Conservation (phyloP, 2,888 invertebrate genomes). For the Drosophila neutralis region DNA sequence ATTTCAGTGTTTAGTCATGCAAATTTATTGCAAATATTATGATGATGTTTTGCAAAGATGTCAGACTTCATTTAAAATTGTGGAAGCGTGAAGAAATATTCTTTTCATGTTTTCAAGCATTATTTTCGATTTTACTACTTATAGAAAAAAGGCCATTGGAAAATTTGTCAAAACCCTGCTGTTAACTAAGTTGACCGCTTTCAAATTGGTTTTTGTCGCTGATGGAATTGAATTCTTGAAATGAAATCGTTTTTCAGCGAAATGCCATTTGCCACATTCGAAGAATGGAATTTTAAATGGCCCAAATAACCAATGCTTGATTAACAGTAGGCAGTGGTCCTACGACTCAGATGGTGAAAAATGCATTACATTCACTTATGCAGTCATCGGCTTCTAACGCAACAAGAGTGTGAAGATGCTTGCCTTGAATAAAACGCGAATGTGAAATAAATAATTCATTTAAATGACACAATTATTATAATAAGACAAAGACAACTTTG, state of each 20-base stretch:
- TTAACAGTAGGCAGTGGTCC: neutral
- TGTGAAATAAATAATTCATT: neutral
- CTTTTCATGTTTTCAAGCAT: neutral
- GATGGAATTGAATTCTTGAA: neutral
- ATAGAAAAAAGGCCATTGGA: neutral
- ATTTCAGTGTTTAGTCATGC: neutral
- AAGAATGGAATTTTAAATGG: constrained; percentile 9
- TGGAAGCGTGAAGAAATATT: neutral
- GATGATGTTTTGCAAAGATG: neutral
- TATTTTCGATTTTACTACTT: neutral
- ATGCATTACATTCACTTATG: constrained; percentile 44
- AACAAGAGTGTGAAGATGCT: constrained; percentile 7
- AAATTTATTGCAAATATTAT: neutral
- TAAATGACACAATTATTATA: neutral
- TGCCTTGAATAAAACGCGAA: neutral
- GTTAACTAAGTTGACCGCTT: neutral
- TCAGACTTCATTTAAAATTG: neutral
- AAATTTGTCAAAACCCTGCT: neutral
- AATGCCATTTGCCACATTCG: constrained; percentile 33
- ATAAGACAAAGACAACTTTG: neutral
- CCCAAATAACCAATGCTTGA: neutral
- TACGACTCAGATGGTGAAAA: constrained; percentile 15
- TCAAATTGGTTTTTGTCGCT: neutral
- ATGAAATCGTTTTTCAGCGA: constrained; percentile 20
- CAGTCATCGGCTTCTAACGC: constrained; percentile 15